phyloP scores from a whole-genome alignment of 2,888 invertebrate genomes.

The Norana najaformis region DNA sequence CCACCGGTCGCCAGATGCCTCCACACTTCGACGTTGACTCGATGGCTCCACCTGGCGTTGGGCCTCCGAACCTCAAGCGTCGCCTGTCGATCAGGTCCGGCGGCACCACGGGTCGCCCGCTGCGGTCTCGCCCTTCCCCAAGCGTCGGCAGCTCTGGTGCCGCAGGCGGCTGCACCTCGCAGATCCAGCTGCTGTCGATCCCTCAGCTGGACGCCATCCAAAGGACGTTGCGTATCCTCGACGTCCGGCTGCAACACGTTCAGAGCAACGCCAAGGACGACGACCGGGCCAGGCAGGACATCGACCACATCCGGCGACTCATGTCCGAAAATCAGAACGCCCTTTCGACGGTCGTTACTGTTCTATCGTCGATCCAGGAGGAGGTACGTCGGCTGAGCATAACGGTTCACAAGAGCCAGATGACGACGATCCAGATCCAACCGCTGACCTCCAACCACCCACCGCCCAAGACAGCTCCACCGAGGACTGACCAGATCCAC shows the following conservation, averaged over 20 bases:
- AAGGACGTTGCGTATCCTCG: slow-evolving; percentile 60
- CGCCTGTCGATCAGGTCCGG: slow-evolving; percentile 19
- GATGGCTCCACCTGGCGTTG: slow-evolving; percentile 10
- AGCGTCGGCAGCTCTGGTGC: neutral
- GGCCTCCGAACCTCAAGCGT: slow-evolving; percentile 10
- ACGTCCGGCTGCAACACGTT: slow-evolving; percentile 61
- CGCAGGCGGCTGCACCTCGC: slow-evolving; percentile 40
- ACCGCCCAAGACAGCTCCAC: neutral
- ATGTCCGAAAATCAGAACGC: slow-evolving; percentile 63
- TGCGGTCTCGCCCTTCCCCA: slow-evolving; percentile 20
- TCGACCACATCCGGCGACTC: slow-evolving; percentile 59
- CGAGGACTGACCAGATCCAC: neutral
- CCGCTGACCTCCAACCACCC: slow-evolving; percentile 22
- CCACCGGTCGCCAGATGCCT: slow-evolving; percentile 21
- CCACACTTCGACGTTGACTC: slow-evolving; percentile 20
- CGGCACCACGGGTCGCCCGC: neutral
- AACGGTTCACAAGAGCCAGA: slow-evolving; percentile 39
- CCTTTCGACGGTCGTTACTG: slow-evolving; percentile 60
- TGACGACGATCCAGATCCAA: slow-evolving; percentile 39
- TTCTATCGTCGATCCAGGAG: slow-evolving; percentile 58
- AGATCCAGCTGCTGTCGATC: slow-evolving; percentile 59
- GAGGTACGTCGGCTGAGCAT: slow-evolving; percentile 40
- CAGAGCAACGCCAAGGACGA: slow-evolving; percentile 60
- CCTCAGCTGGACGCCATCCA: slow-evolving; percentile 62
- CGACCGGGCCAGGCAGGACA: slow-evolving; percentile 58